Evolutionary conservation across 2,888 invertebrate species (phyloP).

Genomic region (Onthophagus sagittarius): DNA sequence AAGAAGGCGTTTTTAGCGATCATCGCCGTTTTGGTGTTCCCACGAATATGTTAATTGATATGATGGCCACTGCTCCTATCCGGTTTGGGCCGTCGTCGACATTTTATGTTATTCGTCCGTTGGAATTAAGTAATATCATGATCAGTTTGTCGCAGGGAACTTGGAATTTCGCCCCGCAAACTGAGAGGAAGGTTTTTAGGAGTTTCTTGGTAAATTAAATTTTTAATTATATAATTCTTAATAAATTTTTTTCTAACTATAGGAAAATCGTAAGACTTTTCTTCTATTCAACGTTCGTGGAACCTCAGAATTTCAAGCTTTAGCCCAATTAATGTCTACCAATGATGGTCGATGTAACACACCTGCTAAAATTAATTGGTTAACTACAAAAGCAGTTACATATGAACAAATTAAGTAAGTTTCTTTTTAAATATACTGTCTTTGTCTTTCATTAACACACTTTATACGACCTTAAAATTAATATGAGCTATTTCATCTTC

Average conservation of each 20-base stretch:
- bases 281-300: slow-evolving; percentile 56
- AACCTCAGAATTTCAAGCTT: slow-evolving; percentile 32
- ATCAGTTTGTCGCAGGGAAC: slow-evolving; percentile 53
- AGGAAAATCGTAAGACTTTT: slow-evolving; percentile 46
- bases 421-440: slow-evolving; percentile 7
- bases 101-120: slow-evolving; percentile 62
- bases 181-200: slow-evolving; percentile 59
- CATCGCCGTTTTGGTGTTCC: neutral
- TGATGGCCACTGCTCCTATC: slow-evolving; percentile 32
- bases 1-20: neutral
- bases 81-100: slow-evolving; percentile 44
- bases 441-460: no score
- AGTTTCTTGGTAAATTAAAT: slow-evolving; percentile 52
- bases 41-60: slow-evolving; percentile 11
- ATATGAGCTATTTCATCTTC: no score
- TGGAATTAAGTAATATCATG: slow-evolving; percentile 55
- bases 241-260: slow-evolving; percentile 28
- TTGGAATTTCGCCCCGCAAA: slow-evolving; percentile 60
- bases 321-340: slow-evolving; percentile 29
- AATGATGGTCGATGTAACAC: slow-evolving; percentile 23
- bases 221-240: slow-evolving; percentile 9
- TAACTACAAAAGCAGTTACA: slow-evolving; percentile 28
- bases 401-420: slow-evolving; percentile 27
- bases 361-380: slow-evolving; percentile 30
- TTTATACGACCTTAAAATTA: no score